phyloP scores from a whole-genome alignment of 2,113 vertebrate genomes.

The Callopanchax toddi region DNA sequence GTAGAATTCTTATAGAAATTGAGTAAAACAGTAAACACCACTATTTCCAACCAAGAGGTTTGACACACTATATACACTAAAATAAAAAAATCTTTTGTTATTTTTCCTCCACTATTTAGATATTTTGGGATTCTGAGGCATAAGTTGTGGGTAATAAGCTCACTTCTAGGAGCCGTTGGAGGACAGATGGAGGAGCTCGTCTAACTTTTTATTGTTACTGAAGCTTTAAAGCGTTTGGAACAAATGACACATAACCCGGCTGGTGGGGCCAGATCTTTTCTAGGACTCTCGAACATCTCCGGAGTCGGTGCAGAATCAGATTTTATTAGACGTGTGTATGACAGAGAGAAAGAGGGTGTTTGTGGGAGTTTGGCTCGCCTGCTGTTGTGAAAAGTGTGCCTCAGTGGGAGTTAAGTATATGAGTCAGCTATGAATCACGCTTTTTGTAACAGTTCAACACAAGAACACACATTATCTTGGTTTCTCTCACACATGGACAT shows the following conservation, averaged over 20 bases:
- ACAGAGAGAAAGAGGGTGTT: constrained; percentile 56
- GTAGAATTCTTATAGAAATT: no score
- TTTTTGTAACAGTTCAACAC: constrained; percentile 43
- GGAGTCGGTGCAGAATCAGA: constrained; percentile 51
- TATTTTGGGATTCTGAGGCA: constrained; percentile 20
- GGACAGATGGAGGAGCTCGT: constrained; percentile 22
- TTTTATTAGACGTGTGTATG: constrained; percentile 50
- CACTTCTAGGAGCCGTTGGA: background rate
- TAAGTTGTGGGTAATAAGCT: constrained; percentile 14
- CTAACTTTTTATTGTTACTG: constrained; percentile 44
- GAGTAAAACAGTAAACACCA: no score
- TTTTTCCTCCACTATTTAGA: constrained; percentile 9
- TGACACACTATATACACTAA: background rate
- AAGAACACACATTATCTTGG: constrained; percentile 35
- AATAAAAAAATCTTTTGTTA: background rate
- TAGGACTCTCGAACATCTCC: constrained; percentile 57
- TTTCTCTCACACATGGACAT: constrained; percentile 10
- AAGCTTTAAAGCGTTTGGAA: constrained; percentile 37
- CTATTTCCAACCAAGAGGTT: no score
- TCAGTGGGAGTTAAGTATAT: constrained; percentile 74
- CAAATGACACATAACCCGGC: constrained; percentile 54
- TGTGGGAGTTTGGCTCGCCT: constrained; percentile 71
- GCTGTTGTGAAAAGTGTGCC: constrained; percentile 75
- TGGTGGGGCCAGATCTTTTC: constrained; percentile 50
- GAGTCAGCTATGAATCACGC: constrained; percentile 76